phyloP scores from a whole-genome alignment of 2,113 vertebrate genomes.

The Alexandromys fortis region DNA sequence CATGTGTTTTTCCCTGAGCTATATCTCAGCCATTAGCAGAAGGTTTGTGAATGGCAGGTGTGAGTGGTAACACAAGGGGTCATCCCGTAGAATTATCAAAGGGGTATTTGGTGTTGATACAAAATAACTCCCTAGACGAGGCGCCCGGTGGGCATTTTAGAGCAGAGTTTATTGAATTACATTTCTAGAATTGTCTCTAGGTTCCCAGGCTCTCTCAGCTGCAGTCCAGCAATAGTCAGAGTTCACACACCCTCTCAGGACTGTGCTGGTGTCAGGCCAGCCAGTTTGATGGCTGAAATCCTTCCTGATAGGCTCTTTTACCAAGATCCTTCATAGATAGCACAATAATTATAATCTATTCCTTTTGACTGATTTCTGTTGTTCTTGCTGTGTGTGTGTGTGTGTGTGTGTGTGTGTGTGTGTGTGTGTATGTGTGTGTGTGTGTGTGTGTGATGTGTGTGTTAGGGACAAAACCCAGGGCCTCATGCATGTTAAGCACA shows the following conservation, averaged over 20 bases:
- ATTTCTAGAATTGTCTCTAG: not conserved
- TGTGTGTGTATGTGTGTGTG: not conserved
- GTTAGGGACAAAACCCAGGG: not conserved
- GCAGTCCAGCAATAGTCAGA: accelerated
- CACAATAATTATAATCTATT: not conserved
- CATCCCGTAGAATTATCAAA: not conserved
- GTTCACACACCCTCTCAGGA: not conserved
- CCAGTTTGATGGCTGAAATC: not conserved
- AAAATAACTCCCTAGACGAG: not conserved
- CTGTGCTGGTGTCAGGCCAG: not conserved
- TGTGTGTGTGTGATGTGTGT: not conserved
- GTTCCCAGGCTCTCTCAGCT: not conserved
- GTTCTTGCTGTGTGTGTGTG: not conserved
- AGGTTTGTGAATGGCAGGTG: not conserved
- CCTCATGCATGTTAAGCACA: not conserved
- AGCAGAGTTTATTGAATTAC: not conserved
- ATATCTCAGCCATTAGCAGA: not conserved
- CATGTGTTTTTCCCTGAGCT: not conserved
- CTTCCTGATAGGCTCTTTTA: not conserved
- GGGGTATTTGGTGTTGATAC: not conserved
- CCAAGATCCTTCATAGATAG: not conserved
- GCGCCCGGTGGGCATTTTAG: not conserved
- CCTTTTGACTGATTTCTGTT: not conserved
- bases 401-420: not conserved
- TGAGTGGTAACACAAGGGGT: not conserved